phyloP scores from a whole-genome alignment of 2,113 vertebrate genomes.

The Gyps fulvus region DNA sequence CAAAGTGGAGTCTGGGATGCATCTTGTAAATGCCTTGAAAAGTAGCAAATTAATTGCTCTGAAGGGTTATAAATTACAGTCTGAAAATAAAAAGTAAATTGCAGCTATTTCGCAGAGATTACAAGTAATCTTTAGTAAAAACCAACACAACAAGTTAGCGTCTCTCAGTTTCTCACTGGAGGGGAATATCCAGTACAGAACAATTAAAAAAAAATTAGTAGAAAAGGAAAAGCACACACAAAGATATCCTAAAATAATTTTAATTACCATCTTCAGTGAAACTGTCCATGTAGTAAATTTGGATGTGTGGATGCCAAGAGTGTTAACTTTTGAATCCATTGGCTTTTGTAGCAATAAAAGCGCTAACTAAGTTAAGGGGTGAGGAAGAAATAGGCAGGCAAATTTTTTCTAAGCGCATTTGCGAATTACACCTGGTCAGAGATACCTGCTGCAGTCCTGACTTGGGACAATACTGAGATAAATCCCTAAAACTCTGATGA shows the following conservation, averaged over 20 bases:
- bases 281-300: accelerated
- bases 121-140: background rate
- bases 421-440: background rate
- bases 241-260: background rate
- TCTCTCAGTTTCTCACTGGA: background rate
- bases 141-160: background rate
- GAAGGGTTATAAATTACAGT: background rate
- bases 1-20: background rate
- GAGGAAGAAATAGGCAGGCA: background rate
- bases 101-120: background rate
- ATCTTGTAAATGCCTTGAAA: background rate
- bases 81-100: background rate
- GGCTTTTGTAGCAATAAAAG: background rate
- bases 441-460: background rate
- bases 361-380: background rate
- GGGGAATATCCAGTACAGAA: background rate
- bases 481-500: accelerated
- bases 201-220: background rate
- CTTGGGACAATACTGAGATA: accelerated
- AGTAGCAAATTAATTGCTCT: background rate
- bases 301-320: background rate
- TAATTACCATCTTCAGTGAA: background rate
- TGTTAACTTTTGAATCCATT: background rate
- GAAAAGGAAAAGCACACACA: background rate
- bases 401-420: background rate